Evolutionary conservation across 2,113 vertebrate species (phyloP).

Genomic region (Phylloscopus whistleri): DNA sequence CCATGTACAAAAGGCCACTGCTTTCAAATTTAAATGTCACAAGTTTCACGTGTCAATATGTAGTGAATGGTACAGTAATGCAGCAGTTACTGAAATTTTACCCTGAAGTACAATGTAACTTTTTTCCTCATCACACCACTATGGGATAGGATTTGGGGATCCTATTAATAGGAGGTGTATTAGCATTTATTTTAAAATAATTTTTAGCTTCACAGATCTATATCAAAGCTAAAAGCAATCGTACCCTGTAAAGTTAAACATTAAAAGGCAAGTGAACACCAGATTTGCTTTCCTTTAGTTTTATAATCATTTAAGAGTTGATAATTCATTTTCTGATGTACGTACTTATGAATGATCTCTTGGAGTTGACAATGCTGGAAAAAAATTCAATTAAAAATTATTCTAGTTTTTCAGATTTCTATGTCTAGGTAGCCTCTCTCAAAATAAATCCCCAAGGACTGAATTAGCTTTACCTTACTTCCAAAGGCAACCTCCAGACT

Average conservation of each 20-base stretch:
- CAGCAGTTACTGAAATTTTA: neutral
- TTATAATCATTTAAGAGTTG: neutral
- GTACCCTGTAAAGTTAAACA: neutral
- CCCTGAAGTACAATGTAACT: neutral
- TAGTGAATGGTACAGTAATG: neutral
- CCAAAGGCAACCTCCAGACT: neutral
- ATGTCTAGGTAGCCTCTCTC: neutral
- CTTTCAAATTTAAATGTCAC: neutral
- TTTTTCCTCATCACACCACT: neutral
- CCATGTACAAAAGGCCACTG: neutral
- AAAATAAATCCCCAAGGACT: neutral
- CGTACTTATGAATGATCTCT: neutral
- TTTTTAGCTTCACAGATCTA: neutral
- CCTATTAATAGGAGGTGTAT: neutral
- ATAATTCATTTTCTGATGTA: neutral
- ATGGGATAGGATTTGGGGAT: neutral
- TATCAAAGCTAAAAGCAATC: neutral
- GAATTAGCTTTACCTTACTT: neutral
- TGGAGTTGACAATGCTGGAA: neutral
- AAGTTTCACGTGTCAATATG: neutral
- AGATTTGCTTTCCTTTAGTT: neutral
- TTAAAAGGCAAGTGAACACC: neutral
- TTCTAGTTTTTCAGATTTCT: neutral
- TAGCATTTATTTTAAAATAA: neutral
- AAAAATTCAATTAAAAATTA: neutral